Conservation (phyloP, 2,888 invertebrate species). For the Cataglyphis albicans region DNA sequence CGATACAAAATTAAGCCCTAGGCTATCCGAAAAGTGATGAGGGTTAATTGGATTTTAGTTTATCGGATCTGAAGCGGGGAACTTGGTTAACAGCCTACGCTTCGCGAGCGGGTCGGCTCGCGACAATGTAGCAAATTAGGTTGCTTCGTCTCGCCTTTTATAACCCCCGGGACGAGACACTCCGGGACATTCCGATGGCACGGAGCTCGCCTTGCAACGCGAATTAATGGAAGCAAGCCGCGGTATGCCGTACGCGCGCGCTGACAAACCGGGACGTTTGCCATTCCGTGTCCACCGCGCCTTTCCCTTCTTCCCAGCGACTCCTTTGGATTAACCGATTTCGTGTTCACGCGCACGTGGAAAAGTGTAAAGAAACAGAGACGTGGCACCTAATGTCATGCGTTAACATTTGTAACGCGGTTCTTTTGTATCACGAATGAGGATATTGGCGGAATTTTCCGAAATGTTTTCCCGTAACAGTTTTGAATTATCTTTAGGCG, state of each 20-base stretch:
- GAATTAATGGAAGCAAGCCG: conserved; percentile 83
- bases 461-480: conserved; percentile 6
- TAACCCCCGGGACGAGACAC: conserved; percentile 71
- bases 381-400: conserved; percentile 23
- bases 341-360: conserved; percentile 30
- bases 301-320: background rate
- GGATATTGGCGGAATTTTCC: conserved; percentile 13
- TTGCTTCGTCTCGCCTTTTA: conserved; percentile 60
- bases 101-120: conserved; percentile 57
- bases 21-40: conserved; percentile 32
- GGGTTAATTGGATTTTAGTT: conserved; percentile 58
- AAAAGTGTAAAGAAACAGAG: conserved; percentile 44
- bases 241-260: conserved; percentile 39
- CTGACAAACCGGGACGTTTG: conserved; percentile 51
- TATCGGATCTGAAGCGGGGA: conserved; percentile 56
- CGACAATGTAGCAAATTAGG: conserved; percentile 72
- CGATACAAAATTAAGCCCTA: conserved; percentile 34
- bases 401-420: conserved; percentile 45
- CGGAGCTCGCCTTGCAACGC: conserved; percentile 78
- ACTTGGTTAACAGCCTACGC: conserved; percentile 57
- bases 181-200: conserved; percentile 78
- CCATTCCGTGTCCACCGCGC: conserved; percentile 12
- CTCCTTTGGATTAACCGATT: conserved; percentile 46
- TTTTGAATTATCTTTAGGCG: background rate
- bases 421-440: conserved; percentile 1